Evolutionary conservation across 2,113 vertebrate genomes (phyloP), one percentile per base, ranked within the genome.

Genomic region (Erythrocebus patas): DNA sequence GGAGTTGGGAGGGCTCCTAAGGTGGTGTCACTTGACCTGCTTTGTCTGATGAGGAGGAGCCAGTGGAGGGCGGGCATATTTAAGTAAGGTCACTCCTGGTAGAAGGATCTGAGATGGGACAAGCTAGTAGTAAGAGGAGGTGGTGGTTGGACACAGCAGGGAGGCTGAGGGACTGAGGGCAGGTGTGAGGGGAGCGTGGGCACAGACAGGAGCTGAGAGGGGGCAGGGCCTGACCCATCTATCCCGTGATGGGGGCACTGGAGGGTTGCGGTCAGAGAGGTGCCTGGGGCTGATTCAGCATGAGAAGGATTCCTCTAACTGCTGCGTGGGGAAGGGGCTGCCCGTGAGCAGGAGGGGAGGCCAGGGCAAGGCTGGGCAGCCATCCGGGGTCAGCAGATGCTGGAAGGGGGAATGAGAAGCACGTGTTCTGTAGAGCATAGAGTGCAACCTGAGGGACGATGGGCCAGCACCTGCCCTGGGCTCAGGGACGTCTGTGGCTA

Each of bases 391-490:
- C 52, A 40, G 68, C 8, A 0, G 45, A 20, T 38, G 55, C 70
- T 18, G n/a, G 61, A 35, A n/a, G 38, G 3, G 0, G 40, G 30
- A 20, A 55, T 1, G n/a, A 52, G 85, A 40, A 30, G 40, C 6
- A 1, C 0, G 0, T 8, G 35, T 27, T 70, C 66, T 57, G 61
- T 35, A n/a, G 3, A 50, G 25, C 6, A 22, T 16, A 30, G 78
- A 22, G 75, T 3, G 76, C n/a, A 0, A 8, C 4, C 80, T 14
- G 35, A 2, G n/a, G 76, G 55, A 40, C 0, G 0, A 22, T 0
- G n/a, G 84, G 35, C 40, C 1, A 2, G n/a, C n/a, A 23, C 52
- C 32, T 20, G 70, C 52, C 1, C 0, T 8, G 22, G 27, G 59
- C 32, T 85, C 72, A 17, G 93, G 35, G 83, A 52, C 9, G 2